Evolutionary conservation across 2,113 vertebrate species (phyloP).

Genomic region (Gobius niger): DNA sequence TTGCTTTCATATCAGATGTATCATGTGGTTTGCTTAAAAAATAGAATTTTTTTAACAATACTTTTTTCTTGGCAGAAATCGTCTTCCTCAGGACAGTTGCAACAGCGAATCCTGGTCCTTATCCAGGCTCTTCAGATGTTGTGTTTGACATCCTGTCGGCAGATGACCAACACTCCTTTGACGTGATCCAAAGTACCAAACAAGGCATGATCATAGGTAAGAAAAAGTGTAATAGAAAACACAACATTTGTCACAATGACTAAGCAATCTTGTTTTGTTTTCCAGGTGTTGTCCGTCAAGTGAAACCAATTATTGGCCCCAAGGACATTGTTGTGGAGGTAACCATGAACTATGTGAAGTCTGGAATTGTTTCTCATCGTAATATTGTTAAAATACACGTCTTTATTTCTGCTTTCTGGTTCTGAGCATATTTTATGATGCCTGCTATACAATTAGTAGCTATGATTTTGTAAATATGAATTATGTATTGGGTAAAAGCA

Average conservation of each 20-base stretch:
- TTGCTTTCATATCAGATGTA: too few relatives aligned
- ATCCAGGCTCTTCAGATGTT: constrained; percentile 21
- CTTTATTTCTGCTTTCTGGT: constrained; percentile 87
- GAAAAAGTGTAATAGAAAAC: constrained; percentile 6
- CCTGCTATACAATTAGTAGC: too few relatives aligned
- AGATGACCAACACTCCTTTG: constrained; percentile 49
- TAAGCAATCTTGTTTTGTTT: not conserved
- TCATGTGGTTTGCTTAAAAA: constrained; percentile 15
- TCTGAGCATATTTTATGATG: constrained; percentile 67
- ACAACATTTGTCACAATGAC: not conserved
- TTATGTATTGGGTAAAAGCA: too few relatives aligned
- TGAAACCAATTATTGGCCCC: constrained; percentile 82
- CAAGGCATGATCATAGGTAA: constrained; percentile 54
- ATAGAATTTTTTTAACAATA: constrained; percentile 22
- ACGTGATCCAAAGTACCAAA: constrained; percentile 33
- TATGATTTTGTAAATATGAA: too few relatives aligned
- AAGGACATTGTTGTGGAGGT: constrained; percentile 78
- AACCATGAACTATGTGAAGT: constrained; percentile 82
- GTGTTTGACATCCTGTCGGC: constrained; percentile 43
- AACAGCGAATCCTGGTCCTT: not conserved
- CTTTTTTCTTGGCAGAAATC: constrained; percentile 44
- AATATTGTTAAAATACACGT: constrained; percentile 83
- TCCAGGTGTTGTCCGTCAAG: constrained; percentile 85
- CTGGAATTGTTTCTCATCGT: constrained; percentile 80
- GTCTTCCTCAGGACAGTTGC: constrained; percentile 41